Evolutionary conservation across 1,140 invertebrate species (phyloP).

Genomic region (Caenorhabditis brenneri): DNA sequence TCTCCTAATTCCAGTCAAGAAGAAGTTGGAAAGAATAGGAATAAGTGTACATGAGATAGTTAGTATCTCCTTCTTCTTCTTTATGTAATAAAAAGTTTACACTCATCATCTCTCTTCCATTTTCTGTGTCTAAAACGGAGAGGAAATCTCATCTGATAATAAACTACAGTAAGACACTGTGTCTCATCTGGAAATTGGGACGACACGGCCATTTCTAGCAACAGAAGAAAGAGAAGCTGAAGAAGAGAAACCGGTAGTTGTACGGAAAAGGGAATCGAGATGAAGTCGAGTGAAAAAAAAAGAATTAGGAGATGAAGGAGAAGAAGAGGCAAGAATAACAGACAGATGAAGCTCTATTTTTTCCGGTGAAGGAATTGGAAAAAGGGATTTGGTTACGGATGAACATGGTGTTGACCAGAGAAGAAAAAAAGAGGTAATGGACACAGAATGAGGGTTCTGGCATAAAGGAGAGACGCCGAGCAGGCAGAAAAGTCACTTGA

Average conservation of each 20-base stretch:
- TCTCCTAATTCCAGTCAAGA: neutral
- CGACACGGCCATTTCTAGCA: neutral
- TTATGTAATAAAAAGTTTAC: conserved; percentile 35
- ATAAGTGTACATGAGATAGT: neutral
- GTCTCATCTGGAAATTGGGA: neutral
- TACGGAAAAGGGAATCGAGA: conserved; percentile 21
- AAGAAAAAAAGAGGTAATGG: neutral
- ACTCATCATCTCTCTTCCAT: too few relatives aligned
- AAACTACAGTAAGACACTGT: neutral
- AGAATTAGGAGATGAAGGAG: neutral
- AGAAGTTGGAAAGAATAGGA: neutral
- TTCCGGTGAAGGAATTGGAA: neutral
- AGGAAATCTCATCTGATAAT: conserved; percentile 27
- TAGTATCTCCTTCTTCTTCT: neutral
- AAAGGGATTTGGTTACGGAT: neutral
- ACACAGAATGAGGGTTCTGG: too few relatives aligned
- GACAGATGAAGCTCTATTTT: neutral
- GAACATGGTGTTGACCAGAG: neutral
- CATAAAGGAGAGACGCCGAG: too few relatives aligned
- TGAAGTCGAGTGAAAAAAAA: conserved; percentile 5
- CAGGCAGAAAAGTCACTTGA: too few relatives aligned
- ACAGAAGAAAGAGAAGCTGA: neutral
- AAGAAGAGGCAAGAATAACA: neutral
- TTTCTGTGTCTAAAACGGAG: neutral
- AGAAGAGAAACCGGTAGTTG: neutral